A percentile compares a stretch with the other conserved stretches of the same genome.
These are phyloP conservation scores for Drosophila atroscutellata DNA, from an alignment of 2,888 invertebrate species.

Conservation along the genomic window DNA sequence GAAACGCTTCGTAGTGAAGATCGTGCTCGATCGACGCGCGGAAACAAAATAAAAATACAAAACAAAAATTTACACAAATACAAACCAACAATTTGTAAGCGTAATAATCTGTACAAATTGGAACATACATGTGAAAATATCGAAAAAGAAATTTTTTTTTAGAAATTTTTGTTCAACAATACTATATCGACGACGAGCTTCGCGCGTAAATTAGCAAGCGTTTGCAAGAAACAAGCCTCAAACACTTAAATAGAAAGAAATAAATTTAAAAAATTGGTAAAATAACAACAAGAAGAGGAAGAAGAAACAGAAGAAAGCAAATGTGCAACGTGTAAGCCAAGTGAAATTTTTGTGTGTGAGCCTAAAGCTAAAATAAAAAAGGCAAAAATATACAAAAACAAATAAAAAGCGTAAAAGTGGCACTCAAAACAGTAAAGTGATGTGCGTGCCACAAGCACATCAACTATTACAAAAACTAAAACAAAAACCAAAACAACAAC, in stretches of 20 bases:
- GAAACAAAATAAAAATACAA: slow-evolving; percentile 27
- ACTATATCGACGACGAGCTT: slow-evolving; percentile 59
- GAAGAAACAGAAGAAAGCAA: slow-evolving; percentile 25
- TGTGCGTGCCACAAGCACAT: slow-evolving; percentile 60
- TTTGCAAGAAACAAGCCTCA: slow-evolving; percentile 75
- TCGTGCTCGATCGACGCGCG: slow-evolving; percentile 72
- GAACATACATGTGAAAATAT: slow-evolving; percentile 37
- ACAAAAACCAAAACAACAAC: slow-evolving; percentile 28
- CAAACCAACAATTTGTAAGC: slow-evolving; percentile 23
- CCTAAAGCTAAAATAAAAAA: slow-evolving; percentile 15
- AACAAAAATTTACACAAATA: slow-evolving; percentile 25
- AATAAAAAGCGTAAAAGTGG: slow-evolving; percentile 48
- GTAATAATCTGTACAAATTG: slow-evolving; percentile 34
- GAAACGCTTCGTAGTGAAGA: slow-evolving; percentile 84
- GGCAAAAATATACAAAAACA: slow-evolving; percentile 18
- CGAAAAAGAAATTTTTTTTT: slow-evolving; percentile 64
- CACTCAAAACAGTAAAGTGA: slow-evolving; percentile 72
- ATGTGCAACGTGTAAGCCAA: slow-evolving; percentile 58
- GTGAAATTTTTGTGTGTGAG: slow-evolving; percentile 63
- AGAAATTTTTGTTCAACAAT: slow-evolving; percentile 49
- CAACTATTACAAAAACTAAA: slow-evolving; percentile 32
- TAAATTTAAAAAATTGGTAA: slow-evolving; percentile 46
- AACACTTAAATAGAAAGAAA: slow-evolving; percentile 21
- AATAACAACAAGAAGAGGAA: slow-evolving; percentile 39
- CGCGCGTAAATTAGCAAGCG: slow-evolving; percentile 76